Evolutionary conservation across 2,797 vertebrate genomes (phyloP).

Genomic region (Rhynchonycteris naso): DNA sequence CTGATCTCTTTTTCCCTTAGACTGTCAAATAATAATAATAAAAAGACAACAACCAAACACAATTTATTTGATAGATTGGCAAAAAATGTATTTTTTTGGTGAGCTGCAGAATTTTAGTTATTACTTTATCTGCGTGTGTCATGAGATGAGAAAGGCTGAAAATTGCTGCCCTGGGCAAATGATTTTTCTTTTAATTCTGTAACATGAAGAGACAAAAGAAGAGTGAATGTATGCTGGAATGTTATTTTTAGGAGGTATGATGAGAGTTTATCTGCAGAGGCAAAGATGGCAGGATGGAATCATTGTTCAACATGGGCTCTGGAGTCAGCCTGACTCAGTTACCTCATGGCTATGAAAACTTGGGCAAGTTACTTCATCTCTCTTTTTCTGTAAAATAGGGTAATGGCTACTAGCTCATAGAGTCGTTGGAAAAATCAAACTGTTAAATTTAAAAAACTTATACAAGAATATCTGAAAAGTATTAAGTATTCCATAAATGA

Average conservation of each 20-base stretch:
- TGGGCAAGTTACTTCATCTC: neutral
- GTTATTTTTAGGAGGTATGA: conserved; percentile 8
- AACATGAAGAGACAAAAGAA: conserved; percentile 42
- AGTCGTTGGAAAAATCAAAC: neutral
- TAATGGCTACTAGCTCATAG: neutral
- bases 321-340: neutral
- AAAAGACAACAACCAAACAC: neutral
- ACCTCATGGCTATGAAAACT: neutral
- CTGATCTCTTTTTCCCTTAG: neutral
- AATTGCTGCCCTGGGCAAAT: conserved; percentile 5
- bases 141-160: neutral
- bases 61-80: neutral
- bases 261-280: neutral
- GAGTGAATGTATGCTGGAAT: neutral
- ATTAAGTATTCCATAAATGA: neutral
- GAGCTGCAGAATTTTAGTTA: neutral
- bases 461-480: conserved; percentile 10
- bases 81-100: neutral
- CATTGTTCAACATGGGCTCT: neutral
- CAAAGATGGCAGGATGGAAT: neutral
- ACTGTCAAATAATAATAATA: neutral
- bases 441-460: neutral
- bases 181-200: conserved; percentile 51
- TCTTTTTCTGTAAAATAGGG: neutral
- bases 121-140: neutral